phyloP scores from a whole-genome alignment of 2,888 invertebrate genomes.

The Volucella zonaria region DNA sequence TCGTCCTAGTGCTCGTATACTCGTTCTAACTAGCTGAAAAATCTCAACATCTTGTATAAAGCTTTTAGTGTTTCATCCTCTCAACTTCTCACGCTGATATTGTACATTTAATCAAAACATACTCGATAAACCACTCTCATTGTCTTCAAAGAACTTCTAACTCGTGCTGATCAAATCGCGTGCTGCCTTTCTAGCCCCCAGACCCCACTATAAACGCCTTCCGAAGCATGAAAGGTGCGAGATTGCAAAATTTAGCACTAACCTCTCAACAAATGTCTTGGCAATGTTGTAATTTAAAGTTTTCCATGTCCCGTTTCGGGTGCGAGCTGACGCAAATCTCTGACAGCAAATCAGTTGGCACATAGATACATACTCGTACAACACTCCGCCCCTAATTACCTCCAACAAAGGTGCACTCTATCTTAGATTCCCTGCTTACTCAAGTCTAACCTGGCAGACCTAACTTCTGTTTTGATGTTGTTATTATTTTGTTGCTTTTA shows the following conservation, averaged over 20 bases:
- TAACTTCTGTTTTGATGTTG: not conserved
- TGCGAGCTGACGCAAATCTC: constrained; percentile 54
- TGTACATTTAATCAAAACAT: no score
- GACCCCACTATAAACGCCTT: constrained; percentile 12
- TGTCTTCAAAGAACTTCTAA: no score
- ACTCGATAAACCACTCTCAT: no score
- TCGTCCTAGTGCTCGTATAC: no score
- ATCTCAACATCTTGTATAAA: no score
- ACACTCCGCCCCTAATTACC: constrained; percentile 64
- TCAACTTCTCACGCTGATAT: no score
- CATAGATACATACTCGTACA: not conserved
- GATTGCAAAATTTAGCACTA: constrained; percentile 30
- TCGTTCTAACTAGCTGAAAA: no score
- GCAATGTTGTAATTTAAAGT: constrained; percentile 52
- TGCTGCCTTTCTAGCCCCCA: no score
- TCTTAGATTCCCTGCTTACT: constrained; percentile 42
- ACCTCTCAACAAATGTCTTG: constrained; percentile 56
- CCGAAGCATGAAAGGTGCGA: constrained; percentile 29
- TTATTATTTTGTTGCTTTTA: not conserved
- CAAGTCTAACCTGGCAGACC: not conserved
- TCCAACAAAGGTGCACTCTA: constrained; percentile 32
- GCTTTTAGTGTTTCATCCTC: no score
- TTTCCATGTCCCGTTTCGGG: constrained; percentile 31
- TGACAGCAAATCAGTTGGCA: constrained; percentile 58
- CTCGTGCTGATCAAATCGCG: no score